These are phyloP conservation scores for Maconellicoccus hirsutus DNA, from an alignment of 1,140 invertebrate genomes.

Conservation along the genomic window DNA sequence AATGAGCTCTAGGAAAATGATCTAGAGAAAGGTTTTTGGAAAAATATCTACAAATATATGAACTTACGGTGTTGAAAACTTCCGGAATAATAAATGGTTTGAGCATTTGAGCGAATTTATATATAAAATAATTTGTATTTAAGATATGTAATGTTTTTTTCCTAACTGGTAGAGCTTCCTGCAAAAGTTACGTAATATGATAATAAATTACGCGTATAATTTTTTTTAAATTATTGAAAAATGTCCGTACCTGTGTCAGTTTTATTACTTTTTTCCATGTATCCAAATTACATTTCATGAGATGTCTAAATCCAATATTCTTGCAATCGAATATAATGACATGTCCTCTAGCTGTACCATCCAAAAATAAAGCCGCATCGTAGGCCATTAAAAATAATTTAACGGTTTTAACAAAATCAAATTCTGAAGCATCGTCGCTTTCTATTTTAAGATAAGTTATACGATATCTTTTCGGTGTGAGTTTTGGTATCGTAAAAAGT, in stretches of 20 bases:
- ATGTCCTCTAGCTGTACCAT: slow-evolving; percentile 8
- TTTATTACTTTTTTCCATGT: slow-evolving; percentile 12
- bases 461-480: slow-evolving; percentile 1
- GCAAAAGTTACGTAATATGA: neutral
- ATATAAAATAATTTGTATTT: slow-evolving; percentile 14
- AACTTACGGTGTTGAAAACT: slow-evolving; percentile 13
- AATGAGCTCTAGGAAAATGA: too few species aligned
- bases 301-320: slow-evolving; percentile 11
- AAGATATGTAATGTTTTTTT: slow-evolving; percentile 12
- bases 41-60: neutral
- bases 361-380: neutral
- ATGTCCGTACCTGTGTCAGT: neutral
- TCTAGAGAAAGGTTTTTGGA: too few species aligned
- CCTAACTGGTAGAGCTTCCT: slow-evolving; percentile 6
- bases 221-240: neutral
- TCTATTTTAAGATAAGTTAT: slow-evolving; percentile 10
- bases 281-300: slow-evolving; percentile 15
- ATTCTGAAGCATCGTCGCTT: neutral
- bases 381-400: slow-evolving; percentile 11
- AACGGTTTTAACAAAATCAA: neutral
- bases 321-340: slow-evolving; percentile 8
- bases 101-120: slow-evolving; percentile 14
- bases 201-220: neutral
- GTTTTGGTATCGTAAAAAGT: neutral
- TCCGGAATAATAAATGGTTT: neutral